Evolutionary conservation across 2,113 vertebrate species (phyloP).

Genomic region (Chrysochloris asiatica): DNA sequence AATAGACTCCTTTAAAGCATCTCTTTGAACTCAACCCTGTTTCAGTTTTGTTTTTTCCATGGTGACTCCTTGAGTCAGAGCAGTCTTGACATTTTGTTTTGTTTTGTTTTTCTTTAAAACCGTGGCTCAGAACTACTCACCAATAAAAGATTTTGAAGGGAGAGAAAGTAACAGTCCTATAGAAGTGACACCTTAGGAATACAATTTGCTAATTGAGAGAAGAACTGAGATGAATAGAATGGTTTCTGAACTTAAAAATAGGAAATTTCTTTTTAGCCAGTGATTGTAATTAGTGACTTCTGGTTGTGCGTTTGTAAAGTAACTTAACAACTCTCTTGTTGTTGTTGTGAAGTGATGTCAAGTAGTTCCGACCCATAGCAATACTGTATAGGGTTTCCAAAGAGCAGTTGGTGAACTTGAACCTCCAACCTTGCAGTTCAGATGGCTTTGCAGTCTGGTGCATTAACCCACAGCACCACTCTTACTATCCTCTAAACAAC

Average conservation of each 20-base stretch:
- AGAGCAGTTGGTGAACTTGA: too few relatives aligned
- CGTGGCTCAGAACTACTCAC: background rate
- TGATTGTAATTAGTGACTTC: background rate
- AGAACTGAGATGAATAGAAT: background rate
- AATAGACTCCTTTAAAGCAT: background rate
- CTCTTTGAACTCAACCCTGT: background rate
- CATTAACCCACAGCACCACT: too few relatives aligned
- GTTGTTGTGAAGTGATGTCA: too few relatives aligned
- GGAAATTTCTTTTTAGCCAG: background rate
- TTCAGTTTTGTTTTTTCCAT: conserved; percentile 1
- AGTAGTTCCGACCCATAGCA: too few relatives aligned
- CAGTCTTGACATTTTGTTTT: background rate
- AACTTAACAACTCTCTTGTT: background rate
- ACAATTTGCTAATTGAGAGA: background rate
- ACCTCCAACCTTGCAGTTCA: too few relatives aligned
- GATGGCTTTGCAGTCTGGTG: too few relatives aligned
- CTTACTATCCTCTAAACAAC: too few relatives aligned
- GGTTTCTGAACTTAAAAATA: background rate
- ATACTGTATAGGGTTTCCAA: too few relatives aligned
- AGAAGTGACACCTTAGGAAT: background rate
- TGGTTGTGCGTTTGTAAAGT: background rate
- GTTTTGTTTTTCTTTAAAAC: background rate
- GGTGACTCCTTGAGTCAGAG: conserved; percentile 3
- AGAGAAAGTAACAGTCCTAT: background rate
- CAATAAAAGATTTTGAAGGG: conserved; percentile 15